Evolutionary conservation across 2,888 invertebrate genomes (phyloP), one percentile per base, ranked within the genome.

Genomic region (Carcina quercana): DNA sequence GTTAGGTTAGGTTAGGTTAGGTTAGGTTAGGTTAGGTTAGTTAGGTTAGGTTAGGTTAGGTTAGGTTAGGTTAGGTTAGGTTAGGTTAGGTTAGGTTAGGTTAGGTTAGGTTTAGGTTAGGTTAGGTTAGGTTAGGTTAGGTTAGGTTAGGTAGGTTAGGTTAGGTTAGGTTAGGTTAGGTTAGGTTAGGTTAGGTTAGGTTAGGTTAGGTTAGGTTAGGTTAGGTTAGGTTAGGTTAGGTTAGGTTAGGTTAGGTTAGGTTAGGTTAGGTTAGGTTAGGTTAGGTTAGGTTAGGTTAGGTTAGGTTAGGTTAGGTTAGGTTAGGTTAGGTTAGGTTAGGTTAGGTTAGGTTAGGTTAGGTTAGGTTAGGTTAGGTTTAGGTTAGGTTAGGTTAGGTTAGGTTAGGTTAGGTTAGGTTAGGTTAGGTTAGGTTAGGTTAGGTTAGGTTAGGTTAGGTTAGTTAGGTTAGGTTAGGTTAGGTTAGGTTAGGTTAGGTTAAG

Each of bases 21-120:
- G 40, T 43, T 43, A 39, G 39, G 43, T 42, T 42, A 42, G 42
- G 42, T 42, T 42, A 42, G 42, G 42, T 40, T 42, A 40, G 43
- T 31, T 32, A 29, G 29, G 40, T 27, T 42, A 40, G 39, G 34
- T 29, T 34, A 29, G 34, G 34, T 34, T 34, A 30, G 34, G 34
- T 34, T 34, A 34, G 34, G 34, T 34, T 34, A 30, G 30, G 34
- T 34, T 34, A 34, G 34, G 34, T 36, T 40, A 34, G 31, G 32
- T 31, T 29, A 30, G 35, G 30, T 30, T 35, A 32, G 32, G 28
- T 28, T 31, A 25, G 28, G 30, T 28, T 31, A 15, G 34, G 28
- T 32, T n/a, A n/a, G n/a, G n/a, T n/a, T n/a, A n/a, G n/a, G n/a
- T n/a, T n/a, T n/a, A n/a, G n/a, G n/a, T n/a, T 28, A 28, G 28